Evolutionary conservation across 1,140 invertebrate genomes (phyloP), one percentile per base, ranked within the genome.

Genomic region (Macrotrachela quadricornifera): DNA sequence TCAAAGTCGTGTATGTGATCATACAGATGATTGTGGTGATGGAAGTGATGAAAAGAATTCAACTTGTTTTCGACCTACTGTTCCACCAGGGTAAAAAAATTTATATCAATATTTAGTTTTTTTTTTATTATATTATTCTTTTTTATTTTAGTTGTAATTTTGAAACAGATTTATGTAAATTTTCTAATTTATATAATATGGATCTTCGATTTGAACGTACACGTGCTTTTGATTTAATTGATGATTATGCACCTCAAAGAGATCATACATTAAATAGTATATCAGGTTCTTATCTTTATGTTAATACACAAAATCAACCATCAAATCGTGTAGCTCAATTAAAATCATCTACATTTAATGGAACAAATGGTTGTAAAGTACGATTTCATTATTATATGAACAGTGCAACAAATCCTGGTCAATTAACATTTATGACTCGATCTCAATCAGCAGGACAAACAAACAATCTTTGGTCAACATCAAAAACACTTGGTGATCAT

Each of bases 21-120:
- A 46, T 47, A 53, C 12, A 11, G 62, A 68, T 55, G 67, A 72
- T 50, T 72, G 70, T 57, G 62, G 64, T 4, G 67, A 71, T 57
- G 57, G 57, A 21, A 59, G 59, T 49, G 70, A 72, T 61, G 70
- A 72, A 40, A 18, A 48, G 16, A 53, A 53, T 16, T n/a, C 45
- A n/a, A 40, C 40, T 38, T 53, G 51, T 37, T 9, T 18, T 11
- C 2, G 21, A 30, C 21, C 21, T 30, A 30, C 3, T 30, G 21
- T 30, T 8, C 2, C 8, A 30, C 21, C 21, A 4, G 21, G 21
- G 21, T 30, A 30, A 30, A 30, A 4, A 30, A 4, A 30, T 4
- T 8, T 30, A 30, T 2, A 30, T 30, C 3, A 30, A 30, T 4
- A 30, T 4, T 4, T 2, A 30, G 8, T 30, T 2, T 30, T 30